phyloP scores from a whole-genome alignment of 2,113 vertebrate genomes.

The Pristiophorus japonicus region DNA sequence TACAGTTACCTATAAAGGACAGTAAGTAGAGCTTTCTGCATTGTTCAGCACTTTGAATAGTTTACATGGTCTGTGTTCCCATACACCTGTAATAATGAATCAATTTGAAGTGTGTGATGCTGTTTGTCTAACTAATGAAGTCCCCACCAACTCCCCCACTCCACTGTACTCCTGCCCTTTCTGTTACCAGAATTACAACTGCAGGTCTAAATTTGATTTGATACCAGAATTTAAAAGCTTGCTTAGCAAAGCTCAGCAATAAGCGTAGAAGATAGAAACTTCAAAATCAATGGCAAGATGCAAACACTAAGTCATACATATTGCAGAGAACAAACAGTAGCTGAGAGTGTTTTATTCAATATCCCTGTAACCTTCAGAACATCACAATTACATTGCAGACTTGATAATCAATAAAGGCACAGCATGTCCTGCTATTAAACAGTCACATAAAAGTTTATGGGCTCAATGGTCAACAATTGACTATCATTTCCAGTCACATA shows the following conservation, averaged over 20 bases:
- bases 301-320: not conserved
- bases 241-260: not conserved
- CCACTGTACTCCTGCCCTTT: not conserved
- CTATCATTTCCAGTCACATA: not conserved
- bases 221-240: not conserved
- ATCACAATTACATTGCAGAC: not conserved
- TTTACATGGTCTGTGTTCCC: not conserved
- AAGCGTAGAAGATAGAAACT: not conserved
- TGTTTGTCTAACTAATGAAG: not conserved
- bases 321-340: not conserved
- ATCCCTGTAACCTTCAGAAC: not conserved
- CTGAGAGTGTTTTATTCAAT: not conserved
- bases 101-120: not conserved
- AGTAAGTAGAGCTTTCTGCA: not conserved
- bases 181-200: not conserved
- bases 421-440: not conserved
- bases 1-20: not conserved
- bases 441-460: not conserved
- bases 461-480: not conserved
- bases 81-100: not conserved
- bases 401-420: not conserved
- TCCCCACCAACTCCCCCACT: too few species aligned
- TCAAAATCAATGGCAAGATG: not conserved
- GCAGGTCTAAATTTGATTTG: not conserved
- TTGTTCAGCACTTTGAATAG: not conserved